Percentiles rank a stretch among this genome's conserved stretches.
Conservation (phyloP, 1,140 invertebrate species). For the Ephestia elutella region DNA sequence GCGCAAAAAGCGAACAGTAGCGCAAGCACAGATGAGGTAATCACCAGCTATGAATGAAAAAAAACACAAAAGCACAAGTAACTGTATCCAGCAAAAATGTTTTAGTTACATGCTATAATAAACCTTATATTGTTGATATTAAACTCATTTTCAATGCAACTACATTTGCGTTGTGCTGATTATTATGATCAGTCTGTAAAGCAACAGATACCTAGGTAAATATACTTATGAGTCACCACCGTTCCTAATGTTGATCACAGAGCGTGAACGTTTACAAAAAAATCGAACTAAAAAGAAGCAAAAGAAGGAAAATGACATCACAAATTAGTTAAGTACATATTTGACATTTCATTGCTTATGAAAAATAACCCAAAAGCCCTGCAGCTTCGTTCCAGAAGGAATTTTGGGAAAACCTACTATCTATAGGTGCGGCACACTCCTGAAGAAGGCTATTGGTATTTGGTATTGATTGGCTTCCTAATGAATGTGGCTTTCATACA, state of each 20-base stretch:
- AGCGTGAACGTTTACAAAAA: conserved; percentile 23
- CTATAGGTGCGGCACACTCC: too few species aligned
- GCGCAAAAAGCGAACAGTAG: conserved; percentile 40
- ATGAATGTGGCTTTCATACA: too few species aligned
- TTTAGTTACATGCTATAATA: not conserved
- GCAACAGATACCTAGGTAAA: not conserved
- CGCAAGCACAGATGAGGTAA: conserved; percentile 48
- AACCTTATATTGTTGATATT: not conserved
- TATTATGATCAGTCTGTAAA: too few species aligned
- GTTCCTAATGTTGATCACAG: conserved; percentile 35
- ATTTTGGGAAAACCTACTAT: too few species aligned
- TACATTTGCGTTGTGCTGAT: not conserved
- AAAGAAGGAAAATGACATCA: not conserved
- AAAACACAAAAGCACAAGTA: conserved; percentile 24
- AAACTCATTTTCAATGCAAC: not conserved
- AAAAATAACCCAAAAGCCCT: too few species aligned
- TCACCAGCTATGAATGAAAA: conserved; percentile 52
- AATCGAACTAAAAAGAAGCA: not conserved
- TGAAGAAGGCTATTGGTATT: too few species aligned
- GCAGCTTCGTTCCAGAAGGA: too few species aligned
- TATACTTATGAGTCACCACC: not conserved
- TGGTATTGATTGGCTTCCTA: too few species aligned
- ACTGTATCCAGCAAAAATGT: not conserved
- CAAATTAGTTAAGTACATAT: not conserved
- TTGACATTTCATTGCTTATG: too few species aligned